Evolutionary conservation across 2,113 vertebrate species (phyloP).

Genomic region (Strix uralensis): DNA sequence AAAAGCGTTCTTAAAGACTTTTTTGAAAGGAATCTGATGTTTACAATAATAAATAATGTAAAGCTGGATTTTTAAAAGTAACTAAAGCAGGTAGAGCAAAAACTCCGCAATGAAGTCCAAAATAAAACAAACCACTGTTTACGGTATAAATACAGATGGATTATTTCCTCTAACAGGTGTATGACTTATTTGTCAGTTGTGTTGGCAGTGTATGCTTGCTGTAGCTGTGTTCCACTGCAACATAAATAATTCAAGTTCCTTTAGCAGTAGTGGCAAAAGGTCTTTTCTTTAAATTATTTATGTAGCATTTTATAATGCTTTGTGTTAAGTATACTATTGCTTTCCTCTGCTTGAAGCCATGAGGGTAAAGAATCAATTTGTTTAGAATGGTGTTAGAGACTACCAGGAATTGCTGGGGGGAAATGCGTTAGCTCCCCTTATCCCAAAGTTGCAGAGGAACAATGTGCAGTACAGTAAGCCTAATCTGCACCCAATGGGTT

Average conservation of each 20-base stretch:
- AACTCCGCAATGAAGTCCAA: background rate
- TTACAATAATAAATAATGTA: conserved; percentile 33
- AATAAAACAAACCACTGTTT: background rate
- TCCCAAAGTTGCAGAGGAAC: background rate
- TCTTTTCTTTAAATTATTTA: conserved; percentile 88
- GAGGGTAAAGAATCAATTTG: conserved; percentile 42
- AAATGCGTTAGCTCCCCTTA: background rate
- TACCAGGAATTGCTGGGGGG: background rate
- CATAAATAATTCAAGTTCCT: conserved; percentile 80
- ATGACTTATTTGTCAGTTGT: background rate
- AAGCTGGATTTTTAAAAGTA: background rate
- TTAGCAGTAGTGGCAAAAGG: conserved; percentile 70
- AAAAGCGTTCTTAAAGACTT: background rate
- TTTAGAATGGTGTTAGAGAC: background rate
- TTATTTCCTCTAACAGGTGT: background rate
- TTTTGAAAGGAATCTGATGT: background rate
- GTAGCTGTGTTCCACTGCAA: conserved; percentile 6
- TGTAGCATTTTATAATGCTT: conserved; percentile 66
- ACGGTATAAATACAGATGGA: background rate
- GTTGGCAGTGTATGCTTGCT: background rate
- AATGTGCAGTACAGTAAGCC: conserved; percentile 12
- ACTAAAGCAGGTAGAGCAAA: background rate
- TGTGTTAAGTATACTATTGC: conserved; percentile 71
- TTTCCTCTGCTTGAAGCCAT: conserved; percentile 65
- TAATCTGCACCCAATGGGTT: background rate